phyloP scores from a whole-genome alignment of 2,797 vertebrate genomes.

The Pangasius mekongensis region DNA sequence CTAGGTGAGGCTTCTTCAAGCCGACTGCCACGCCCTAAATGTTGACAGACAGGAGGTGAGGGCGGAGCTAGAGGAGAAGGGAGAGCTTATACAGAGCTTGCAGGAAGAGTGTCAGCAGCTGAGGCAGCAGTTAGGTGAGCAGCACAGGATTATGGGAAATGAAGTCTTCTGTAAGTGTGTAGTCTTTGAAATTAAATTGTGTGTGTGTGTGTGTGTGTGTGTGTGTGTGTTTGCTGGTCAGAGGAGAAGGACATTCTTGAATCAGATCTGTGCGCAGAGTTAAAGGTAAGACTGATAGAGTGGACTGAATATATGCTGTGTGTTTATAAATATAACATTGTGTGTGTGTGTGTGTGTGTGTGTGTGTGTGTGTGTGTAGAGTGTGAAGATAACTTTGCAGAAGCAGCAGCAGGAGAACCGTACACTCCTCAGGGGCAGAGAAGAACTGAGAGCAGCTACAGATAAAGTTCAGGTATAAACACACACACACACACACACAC shows the following conservation, averaged over 20 bases:
- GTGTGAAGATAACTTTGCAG: constrained; percentile 63
- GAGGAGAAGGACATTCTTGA: constrained; percentile 72
- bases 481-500: constrained; percentile 8
- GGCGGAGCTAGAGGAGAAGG: constrained; percentile 64
- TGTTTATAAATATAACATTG: neutral
- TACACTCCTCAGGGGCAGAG: constrained; percentile 64
- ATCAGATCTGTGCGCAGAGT: constrained; percentile 70
- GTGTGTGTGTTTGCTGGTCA: constrained; percentile 53
- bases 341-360: neutral
- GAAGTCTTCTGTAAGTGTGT: neutral
- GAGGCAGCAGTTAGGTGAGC: constrained; percentile 54
- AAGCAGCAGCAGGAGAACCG: constrained; percentile 68
- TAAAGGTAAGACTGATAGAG: constrained; percentile 67
- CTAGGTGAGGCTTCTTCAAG: constrained; percentile 73
- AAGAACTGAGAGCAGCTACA: constrained; percentile 64
- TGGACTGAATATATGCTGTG: neutral
- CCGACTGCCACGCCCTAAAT: constrained; percentile 64
- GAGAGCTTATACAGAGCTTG: constrained; percentile 60
- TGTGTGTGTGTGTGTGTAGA: constrained; percentile 60
- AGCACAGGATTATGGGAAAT: constrained; percentile 29
- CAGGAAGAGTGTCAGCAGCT: constrained; percentile 59
- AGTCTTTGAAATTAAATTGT: neutral
- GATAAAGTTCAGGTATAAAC: constrained; percentile 68
- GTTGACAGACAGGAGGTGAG: constrained; percentile 61
- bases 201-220: constrained; percentile 18